phyloP scores from a whole-genome alignment of 92 coral and sea anemone genomes.

The Umimayanthus chanpuru region DNA sequence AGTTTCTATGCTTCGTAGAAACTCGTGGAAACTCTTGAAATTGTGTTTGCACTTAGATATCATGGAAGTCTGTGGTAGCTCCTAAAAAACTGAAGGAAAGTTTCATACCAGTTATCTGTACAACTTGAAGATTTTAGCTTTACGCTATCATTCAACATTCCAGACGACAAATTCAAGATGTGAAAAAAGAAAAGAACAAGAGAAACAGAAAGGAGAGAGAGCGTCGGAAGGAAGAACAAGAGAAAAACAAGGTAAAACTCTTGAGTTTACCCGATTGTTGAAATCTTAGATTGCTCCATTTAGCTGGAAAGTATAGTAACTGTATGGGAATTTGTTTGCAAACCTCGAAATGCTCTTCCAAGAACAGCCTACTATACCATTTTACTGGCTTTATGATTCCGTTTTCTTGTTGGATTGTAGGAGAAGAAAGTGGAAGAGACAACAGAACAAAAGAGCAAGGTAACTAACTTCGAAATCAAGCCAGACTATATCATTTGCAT shows the following conservation, averaged over 20 bases:
- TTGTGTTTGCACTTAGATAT: too few relatives aligned
- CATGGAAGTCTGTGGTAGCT: not conserved
- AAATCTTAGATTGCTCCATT: not conserved
- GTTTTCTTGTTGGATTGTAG: not conserved
- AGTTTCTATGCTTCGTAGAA: too few relatives aligned
- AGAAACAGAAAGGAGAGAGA: slow-evolving; percentile 59
- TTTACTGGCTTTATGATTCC: not conserved
- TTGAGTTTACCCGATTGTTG: not conserved
- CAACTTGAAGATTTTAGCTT: not conserved
- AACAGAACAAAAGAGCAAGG: slow-evolving; percentile 19
- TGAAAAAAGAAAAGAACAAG: slow-evolving; percentile 51
- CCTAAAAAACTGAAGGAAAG: not conserved
- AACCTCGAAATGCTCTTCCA: not conserved
- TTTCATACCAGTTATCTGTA: not conserved
- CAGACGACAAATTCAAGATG: slow-evolving; percentile 65
- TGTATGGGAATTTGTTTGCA: not conserved
- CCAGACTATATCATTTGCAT: not conserved
- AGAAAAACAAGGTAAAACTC: slow-evolving; percentile 47
- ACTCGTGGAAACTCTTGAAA: too few relatives aligned
- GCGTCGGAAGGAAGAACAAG: slow-evolving; percentile 52
- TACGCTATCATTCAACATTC: not conserved
- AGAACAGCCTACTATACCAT: not conserved
- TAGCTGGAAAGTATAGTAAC: not conserved
- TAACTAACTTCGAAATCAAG: not conserved
- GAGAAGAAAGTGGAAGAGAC: slow-evolving; percentile 1